phyloP scores from a whole-genome alignment of 2,888 invertebrate genomes.

The Spatulosminthurus flaviceps region DNA sequence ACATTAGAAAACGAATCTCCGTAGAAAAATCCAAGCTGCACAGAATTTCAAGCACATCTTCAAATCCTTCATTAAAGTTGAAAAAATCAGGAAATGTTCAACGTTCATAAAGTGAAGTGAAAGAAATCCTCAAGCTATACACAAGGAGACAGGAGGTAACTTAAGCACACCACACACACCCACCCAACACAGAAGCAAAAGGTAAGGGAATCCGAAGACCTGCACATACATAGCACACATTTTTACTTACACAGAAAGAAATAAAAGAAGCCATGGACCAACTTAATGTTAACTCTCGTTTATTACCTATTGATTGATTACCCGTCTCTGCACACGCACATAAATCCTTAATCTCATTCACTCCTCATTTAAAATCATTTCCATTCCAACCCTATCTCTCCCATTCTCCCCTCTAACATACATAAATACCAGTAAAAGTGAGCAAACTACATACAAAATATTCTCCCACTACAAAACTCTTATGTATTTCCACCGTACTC shows the following conservation, averaged over 20 bases:
- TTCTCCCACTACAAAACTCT: background rate
- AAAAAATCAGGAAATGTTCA: constrained; percentile 34
- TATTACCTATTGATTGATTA: constrained; percentile 52
- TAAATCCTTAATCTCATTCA: constrained; percentile 31
- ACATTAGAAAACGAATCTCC: too few species aligned
- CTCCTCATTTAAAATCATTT: constrained; percentile 42
- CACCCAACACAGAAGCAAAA: background rate
- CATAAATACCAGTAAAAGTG: too few species aligned
- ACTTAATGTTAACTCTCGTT: constrained; percentile 46
- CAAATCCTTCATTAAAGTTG: background rate
- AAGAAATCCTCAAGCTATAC: background rate
- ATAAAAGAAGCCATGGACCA: constrained; percentile 5
- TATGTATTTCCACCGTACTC: too few species aligned
- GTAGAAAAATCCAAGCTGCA: background rate
- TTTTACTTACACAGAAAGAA: background rate
- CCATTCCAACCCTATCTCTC: constrained; percentile 15
- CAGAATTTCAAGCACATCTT: background rate
- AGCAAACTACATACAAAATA: too few species aligned
- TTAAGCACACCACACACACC: background rate
- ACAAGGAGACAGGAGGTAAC: too few species aligned
- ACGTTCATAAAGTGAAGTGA: background rate
- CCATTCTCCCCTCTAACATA: background rate
- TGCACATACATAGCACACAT: background rate
- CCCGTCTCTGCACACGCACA: constrained; percentile 40
- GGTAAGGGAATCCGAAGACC: background rate